A percentile compares a stretch with the other conserved stretches of the same genome.
phyloP scores from a whole-genome alignment of 2,888 invertebrate genomes.

The Mellilla xanthometata region DNA sequence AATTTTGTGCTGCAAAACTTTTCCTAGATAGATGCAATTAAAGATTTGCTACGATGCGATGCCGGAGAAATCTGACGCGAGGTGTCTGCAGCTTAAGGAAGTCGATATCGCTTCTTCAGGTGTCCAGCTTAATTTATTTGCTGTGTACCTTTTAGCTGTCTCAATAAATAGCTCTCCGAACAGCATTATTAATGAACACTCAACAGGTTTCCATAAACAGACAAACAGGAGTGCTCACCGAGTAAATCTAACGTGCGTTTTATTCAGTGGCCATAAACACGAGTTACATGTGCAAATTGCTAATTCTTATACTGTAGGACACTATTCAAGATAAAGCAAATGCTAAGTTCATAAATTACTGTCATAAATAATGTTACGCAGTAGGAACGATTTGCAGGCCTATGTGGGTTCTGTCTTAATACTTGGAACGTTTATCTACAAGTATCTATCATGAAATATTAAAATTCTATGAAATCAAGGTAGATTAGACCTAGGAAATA shows the following conservation, averaged over 20 bases:
- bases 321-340: conserved; percentile 23
- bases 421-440: no score
- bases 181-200: conserved; percentile 15
- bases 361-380: conserved; percentile 24
- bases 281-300: conserved; percentile 23
- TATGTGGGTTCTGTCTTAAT: conserved; percentile 6
- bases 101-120: conserved; percentile 11
- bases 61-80: conserved; percentile 4
- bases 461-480: no score
- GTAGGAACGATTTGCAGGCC: neutral
- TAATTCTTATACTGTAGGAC: conserved; percentile 28
- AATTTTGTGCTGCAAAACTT: conserved; percentile 11
- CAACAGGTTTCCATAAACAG: conserved; percentile 15
- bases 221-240: conserved; percentile 8
- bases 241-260: conserved; percentile 20
- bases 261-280: conserved; percentile 21
- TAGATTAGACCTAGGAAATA: no score
- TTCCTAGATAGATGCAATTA: conserved; percentile 16
- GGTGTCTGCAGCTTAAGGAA: neutral
- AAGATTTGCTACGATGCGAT: conserved; percentile 12
- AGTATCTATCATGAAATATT: no score
- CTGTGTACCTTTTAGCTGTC: conserved; percentile 10
- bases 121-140: conserved; percentile 10
- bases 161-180: conserved; percentile 13
- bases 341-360: conserved; percentile 27